Percentiles rank a stretch among this genome's conserved stretches.
These are phyloP conservation scores for Mus minutoides DNA, from an alignment of 2,797 vertebrate genomes.

Conservation along the genomic window DNA sequence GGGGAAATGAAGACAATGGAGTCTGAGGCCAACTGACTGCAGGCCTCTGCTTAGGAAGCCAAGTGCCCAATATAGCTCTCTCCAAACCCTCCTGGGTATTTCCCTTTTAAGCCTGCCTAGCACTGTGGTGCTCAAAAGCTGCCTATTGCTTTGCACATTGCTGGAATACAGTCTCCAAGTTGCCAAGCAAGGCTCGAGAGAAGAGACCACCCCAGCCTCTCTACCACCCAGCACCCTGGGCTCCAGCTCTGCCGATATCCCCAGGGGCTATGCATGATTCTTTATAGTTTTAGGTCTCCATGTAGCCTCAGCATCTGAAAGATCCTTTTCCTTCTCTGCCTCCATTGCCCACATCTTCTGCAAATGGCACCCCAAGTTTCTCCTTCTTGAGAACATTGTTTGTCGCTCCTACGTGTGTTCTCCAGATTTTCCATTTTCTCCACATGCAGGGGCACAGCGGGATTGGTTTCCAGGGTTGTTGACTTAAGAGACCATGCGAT, in stretches of 20 bases:
- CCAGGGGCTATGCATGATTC: not conserved
- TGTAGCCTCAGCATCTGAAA: not conserved
- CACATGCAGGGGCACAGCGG: accelerated
- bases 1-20: slow-evolving; percentile 66
- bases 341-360: not conserved
- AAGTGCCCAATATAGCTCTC: slow-evolving; percentile 71
- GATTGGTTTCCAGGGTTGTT: not conserved
- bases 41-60: slow-evolving; percentile 67
- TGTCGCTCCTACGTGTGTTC: not conserved
- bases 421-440: not conserved
- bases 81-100: slow-evolving; percentile 58
- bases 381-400: not conserved
- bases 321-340: not conserved
- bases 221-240: not conserved
- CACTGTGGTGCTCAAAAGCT: not conserved
- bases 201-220: not conserved
- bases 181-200: not conserved
- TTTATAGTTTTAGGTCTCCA: not conserved
- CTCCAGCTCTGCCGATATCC: not conserved
- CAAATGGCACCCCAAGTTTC: not conserved
- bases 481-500: not conserved
- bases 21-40: slow-evolving; percentile 69
- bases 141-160: not conserved
- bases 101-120: slow-evolving; percentile 64
- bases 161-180: slow-evolving; percentile 14